Evolutionary conservation across 2,113 vertebrate species (phyloP).

Genomic region (Tretioscincus oriximinensis): DNA sequence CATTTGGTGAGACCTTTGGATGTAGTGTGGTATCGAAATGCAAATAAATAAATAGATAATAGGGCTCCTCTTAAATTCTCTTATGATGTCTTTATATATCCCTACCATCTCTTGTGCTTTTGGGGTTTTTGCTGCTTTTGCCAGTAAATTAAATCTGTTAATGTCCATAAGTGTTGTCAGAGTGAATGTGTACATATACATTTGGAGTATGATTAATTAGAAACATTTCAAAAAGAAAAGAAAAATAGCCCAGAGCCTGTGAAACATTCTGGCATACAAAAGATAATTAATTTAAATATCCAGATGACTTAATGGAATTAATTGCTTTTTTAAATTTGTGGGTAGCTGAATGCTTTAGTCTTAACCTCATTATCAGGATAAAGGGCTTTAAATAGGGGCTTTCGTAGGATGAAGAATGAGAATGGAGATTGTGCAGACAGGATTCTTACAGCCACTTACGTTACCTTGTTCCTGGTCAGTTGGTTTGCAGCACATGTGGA

Average conservation of each 20-base stretch:
- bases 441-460: neutral
- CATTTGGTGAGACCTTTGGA: too few species aligned
- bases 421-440: too few species aligned
- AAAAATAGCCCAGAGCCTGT: slow-evolving; percentile 50
- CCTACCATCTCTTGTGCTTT: neutral
- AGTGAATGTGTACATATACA: slow-evolving; percentile 1
- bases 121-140: neutral
- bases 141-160: neutral
- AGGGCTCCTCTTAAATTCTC: too few species aligned
- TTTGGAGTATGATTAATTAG: slow-evolving; percentile 56
- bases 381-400: slow-evolving; percentile 27
- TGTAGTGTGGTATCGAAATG: too few species aligned
- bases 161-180: neutral
- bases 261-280: slow-evolving; percentile 42
- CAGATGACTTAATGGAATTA: slow-evolving; percentile 54
- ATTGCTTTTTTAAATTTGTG: slow-evolving; percentile 60
- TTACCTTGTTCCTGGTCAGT: neutral
- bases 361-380: neutral
- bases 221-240: neutral
- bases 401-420: neutral
- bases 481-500: too few species aligned
- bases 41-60: too few species aligned
- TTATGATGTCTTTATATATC: too few species aligned
- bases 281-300: slow-evolving; percentile 65
- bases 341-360: slow-evolving; percentile 49